Conservation (phyloP, 2,113 vertebrate species). For the Zosterops pallidus region DNA sequence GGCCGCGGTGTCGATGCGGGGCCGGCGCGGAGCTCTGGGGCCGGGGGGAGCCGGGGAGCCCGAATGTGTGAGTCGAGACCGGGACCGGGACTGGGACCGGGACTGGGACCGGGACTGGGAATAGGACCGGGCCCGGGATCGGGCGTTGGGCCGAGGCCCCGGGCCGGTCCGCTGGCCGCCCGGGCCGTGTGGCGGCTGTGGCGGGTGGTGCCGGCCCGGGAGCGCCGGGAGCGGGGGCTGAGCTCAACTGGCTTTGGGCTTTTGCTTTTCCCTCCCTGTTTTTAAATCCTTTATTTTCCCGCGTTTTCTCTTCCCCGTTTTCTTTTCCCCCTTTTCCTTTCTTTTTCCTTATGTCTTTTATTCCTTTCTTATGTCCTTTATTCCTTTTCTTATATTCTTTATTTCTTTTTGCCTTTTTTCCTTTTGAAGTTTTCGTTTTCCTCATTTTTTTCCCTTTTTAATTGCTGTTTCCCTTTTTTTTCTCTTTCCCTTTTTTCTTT, state of each 20-base stretch:
- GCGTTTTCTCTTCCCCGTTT: neutral
- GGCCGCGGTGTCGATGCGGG: neutral
- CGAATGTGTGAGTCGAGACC: neutral
- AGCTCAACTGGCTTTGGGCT: neutral
- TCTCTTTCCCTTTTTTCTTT: no score
- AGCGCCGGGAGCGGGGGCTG: neutral
- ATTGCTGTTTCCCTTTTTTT: no score
- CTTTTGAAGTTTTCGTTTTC: neutral
- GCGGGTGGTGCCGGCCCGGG: neutral
- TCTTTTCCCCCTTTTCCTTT: no score
- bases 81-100: fast-evolving
- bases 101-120: neutral
- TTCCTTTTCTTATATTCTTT: neutral
- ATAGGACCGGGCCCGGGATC: neutral
- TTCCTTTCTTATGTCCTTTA: neutral
- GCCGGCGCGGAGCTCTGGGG: neutral
- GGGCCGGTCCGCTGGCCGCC: neutral
- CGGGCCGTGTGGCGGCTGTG: neutral
- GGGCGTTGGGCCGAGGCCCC: neutral
- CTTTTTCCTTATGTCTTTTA: no score
- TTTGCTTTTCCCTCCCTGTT: fast-evolving
- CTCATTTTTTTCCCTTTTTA: no score
- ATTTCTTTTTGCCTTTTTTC: neutral
- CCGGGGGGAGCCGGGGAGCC: neutral
- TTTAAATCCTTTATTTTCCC: fast-evolving